Percentiles rank a stretch among this genome's conserved stretches.
These are phyloP conservation scores for Eupithecia pulchellata DNA, from an alignment of 2,888 invertebrate species.

Conservation along the genomic window DNA sequence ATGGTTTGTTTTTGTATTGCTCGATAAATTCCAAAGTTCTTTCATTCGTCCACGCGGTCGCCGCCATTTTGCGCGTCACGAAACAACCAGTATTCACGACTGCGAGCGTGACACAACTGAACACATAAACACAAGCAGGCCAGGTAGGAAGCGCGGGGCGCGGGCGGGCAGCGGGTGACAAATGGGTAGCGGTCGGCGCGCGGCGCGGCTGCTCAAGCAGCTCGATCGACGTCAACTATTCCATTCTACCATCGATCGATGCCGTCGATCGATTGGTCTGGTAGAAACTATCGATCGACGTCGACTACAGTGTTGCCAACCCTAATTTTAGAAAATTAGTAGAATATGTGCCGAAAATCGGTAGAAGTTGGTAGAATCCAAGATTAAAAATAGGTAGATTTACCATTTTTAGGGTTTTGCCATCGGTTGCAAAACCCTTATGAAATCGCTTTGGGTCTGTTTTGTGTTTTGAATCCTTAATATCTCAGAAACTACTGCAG, in stretches of 20 bases:
- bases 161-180: constrained; percentile 8
- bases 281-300: constrained; percentile 26
- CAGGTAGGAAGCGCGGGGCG: constrained; percentile 11
- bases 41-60: constrained; percentile 52
- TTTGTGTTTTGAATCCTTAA: too few species aligned
- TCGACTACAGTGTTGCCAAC: too few species aligned
- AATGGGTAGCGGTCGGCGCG: constrained; percentile 14
- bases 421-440: too few species aligned
- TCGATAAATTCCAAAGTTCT: constrained; percentile 53
- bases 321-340: too few species aligned
- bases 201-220: constrained; percentile 20
- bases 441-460: too few species aligned
- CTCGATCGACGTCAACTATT: constrained; percentile 18
- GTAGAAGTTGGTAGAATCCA: too few species aligned
- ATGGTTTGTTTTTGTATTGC: constrained; percentile 50
- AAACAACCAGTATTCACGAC: constrained; percentile 23
- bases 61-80: constrained; percentile 25
- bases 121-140: constrained; percentile 17
- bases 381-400: too few species aligned
- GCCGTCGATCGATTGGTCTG: constrained; percentile 23
- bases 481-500: too few species aligned
- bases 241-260: constrained; percentile 15
- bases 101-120: constrained; percentile 16
- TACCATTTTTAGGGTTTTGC: too few species aligned
- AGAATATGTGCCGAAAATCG: too few species aligned